Percentiles rank a stretch among this genome's conserved stretches.
Evolutionary conservation across 2,113 vertebrate genomes (phyloP).

Genomic region (Osmerus eperlanus): DNA sequence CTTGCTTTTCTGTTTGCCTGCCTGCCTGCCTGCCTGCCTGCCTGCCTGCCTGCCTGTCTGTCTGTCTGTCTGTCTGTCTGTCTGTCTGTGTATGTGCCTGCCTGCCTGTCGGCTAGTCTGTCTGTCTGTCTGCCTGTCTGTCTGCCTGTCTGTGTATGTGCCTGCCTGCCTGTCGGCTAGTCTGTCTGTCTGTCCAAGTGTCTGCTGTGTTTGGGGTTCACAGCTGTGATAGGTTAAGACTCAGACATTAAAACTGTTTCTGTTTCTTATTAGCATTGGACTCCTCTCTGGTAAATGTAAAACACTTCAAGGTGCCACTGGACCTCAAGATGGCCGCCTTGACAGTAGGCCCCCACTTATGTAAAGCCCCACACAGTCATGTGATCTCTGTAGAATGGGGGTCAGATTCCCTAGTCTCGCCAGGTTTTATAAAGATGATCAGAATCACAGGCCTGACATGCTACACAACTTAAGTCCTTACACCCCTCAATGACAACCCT

Average conservation of each 20-base stretch:
- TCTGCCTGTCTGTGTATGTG: constrained; percentile 27
- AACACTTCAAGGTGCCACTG: constrained; percentile 62
- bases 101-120: too few relatives aligned
- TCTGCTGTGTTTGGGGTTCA: constrained; percentile 15
- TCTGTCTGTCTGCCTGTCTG: constrained; percentile 5
- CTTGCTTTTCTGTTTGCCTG: too few relatives aligned
- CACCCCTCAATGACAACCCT: too few relatives aligned
- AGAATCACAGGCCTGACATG: too few relatives aligned
- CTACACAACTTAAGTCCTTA: too few relatives aligned
- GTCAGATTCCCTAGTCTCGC: constrained; percentile 31
- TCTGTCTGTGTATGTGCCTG: too few relatives aligned
- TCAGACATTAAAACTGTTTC: constrained; percentile 58
- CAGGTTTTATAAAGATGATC: too few relatives aligned
- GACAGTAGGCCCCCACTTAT: constrained; percentile 7
- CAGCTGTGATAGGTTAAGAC: constrained; percentile 62
- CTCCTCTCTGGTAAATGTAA: constrained; percentile 59
- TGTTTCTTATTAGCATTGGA: constrained; percentile 61
- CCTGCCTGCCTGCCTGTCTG: too few relatives aligned
- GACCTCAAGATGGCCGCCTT: constrained; percentile 44
- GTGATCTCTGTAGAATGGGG: constrained; percentile 43
- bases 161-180: constrained; percentile 37
- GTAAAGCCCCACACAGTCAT: constrained; percentile 30
- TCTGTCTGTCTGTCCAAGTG: constrained; percentile 5
- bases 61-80: too few relatives aligned
- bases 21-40: too few relatives aligned